Conservation (phyloP, 1,140 invertebrate genomes). For the Sycophaga agraensis region DNA sequence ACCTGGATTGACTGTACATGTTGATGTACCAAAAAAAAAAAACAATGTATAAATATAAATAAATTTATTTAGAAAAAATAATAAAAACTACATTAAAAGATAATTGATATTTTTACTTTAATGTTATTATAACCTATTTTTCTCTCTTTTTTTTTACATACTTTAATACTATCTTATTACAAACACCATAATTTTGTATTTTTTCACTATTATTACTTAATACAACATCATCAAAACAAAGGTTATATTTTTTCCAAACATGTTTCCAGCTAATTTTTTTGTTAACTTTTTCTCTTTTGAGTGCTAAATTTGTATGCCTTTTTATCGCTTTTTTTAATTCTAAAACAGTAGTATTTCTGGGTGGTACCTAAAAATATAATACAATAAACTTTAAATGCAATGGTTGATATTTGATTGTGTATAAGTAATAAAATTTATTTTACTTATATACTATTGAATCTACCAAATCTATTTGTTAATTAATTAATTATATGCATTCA, state of each 20-base stretch:
- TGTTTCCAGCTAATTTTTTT: constrained; percentile 55
- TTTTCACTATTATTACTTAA: constrained; percentile 44
- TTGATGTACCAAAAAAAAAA: constrained; percentile 30
- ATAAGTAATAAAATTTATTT: too few species aligned
- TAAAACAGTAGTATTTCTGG: constrained; percentile 46
- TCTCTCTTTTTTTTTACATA: constrained; percentile 47
- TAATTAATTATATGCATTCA: too few species aligned
- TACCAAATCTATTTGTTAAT: too few species aligned
- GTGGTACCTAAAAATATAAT: constrained; percentile 42
- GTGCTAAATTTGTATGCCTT: constrained; percentile 45
- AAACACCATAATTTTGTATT: constrained; percentile 50
- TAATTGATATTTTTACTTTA: not conserved
- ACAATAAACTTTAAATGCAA: constrained; percentile 3
- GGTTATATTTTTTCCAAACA: constrained; percentile 51
- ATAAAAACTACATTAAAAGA: not conserved
- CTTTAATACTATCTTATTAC: constrained; percentile 43
- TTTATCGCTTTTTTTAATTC: constrained; percentile 53
- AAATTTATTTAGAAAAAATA: not conserved
- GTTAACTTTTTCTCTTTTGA: constrained; percentile 45
- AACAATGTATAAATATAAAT: not conserved
- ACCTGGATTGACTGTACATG: constrained; percentile 38
- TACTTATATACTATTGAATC: too few species aligned
- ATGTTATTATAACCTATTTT: constrained; percentile 36
- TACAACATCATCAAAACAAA: constrained; percentile 38
- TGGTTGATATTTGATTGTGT: too few species aligned